These are phyloP conservation scores for Pomatorhinus ruficollis DNA, from an alignment of 2,113 vertebrate genomes.

Conservation along the genomic window DNA sequence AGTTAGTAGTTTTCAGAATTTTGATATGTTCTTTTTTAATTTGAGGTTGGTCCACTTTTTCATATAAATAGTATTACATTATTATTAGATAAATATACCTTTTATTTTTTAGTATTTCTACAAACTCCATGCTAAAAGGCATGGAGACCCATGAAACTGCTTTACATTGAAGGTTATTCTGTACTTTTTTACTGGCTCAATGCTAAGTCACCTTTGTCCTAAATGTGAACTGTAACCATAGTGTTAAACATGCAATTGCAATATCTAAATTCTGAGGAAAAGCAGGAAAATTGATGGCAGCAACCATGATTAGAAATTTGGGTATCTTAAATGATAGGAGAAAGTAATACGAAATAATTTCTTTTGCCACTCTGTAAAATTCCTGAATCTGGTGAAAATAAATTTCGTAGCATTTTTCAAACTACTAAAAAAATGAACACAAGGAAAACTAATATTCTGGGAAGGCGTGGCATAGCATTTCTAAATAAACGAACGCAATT, in stretches of 20 bases:
- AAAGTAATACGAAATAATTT: background rate
- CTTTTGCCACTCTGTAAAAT: background rate
- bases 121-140: background rate
- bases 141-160: background rate
- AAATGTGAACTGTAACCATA: background rate
- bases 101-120: background rate
- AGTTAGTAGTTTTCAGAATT: background rate
- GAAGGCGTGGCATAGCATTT: background rate
- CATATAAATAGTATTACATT: background rate
- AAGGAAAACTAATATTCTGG: background rate
- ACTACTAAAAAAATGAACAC: background rate
- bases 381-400: background rate
- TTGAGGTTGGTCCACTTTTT: background rate
- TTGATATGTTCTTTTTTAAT: background rate
- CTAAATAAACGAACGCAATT: background rate
- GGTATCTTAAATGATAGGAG: background rate
- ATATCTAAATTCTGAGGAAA: background rate
- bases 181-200: background rate
- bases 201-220: background rate
- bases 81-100: background rate
- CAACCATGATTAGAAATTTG: background rate
- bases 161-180: background rate
- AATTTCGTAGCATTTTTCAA: background rate
- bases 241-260: background rate
- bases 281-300: background rate